Base-by-base conservation (phyloP, 2,888 invertebrate genomes). In the Globia sparganii region DNA sequence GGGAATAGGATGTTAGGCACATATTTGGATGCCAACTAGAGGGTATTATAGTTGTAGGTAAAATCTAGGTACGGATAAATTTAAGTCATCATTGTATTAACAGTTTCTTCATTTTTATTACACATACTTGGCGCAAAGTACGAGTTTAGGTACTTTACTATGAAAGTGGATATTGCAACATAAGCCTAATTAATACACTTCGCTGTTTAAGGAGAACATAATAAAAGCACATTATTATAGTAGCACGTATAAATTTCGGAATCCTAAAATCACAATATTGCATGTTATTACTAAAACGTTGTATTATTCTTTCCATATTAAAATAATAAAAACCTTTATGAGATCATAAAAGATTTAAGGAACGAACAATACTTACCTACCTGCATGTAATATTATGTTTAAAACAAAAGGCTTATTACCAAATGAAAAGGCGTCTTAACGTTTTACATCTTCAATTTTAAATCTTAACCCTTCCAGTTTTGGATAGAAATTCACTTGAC, bases 361-460 rank as follows among this genome's bases (percentile, higher is more conserved):
- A 46, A 58, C 31, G 70, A 70, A 77, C 53, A 70, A 58, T 25
- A 46, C 4, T 5, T 46, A 31, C n/a, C 21, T 46, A 31, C n/a
- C 21, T 34, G 8, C 67, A 56, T 62, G 66, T 56, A 71, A 61
- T 11, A 66, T 28, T 15, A 11, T 43, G 2, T 43, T 61, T 56
- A 40, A 56, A 79, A 62, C 31, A 62, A 79, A 72, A 64, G 49
- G 25, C 34, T 72, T 67, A 4, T 53, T 40, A 28, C 43, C 31
- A 56, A 64, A 49, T 31, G 25, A 25, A 34, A 11, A 15, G 3
- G 11, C 11, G n/a, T n/a, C 3, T 56, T 11, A 15, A 18, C 5
- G 40, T 49, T 56, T 56, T 46, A 13, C 2, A 37, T 18, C 4
- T 40, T 37, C 6, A 18, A 74, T 75, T 69, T 25, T 6, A 76